Base-by-base conservation (phyloP, 92 coral and sea anemone genomes). In the Bergia sp. region DNA sequence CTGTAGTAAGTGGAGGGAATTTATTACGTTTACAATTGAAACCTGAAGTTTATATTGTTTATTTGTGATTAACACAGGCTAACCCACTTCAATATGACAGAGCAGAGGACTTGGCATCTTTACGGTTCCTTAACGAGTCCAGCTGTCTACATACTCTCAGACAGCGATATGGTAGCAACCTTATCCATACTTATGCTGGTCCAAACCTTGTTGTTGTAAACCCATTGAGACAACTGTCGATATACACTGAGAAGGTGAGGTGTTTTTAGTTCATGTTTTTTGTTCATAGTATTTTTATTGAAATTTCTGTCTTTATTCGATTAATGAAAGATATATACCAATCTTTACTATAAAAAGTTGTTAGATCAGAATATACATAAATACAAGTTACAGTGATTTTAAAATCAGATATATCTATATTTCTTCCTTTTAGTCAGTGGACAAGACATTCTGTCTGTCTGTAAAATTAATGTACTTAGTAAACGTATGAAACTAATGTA, bases 11-110 rank as follows among this genome's bases (percentile, higher is more conserved):
- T 47, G 66, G 29, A 23, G n/a, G 69, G 23, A 16, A 21, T 20
- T 61, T 1, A 61, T 61, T 3, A 20, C 69, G 20, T 3, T 55
- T 61, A 6, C 21, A 61, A 13, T 8, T 57, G 15, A 21, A 57
- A 57, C 9, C 73, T 66, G 37, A 12, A 66, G 73, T 61, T 23
- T 43, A 61, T 79, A 37, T 80, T 53, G 73, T 82, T 45, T 77
- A 57, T 65, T 79, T 55, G 41, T 80, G 23, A 3, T 37, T 12
- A 37, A 11, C 64, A 80, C 88, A 97, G 99, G 99, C 99, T 20
- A 97, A 97, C 57, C 99, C 99, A 64, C 99, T 98, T 29, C 95
- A 93, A 74, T 97, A 97, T 73, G 99, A 97, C 88, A 91, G 98
- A 83, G 96, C 99, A 40, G 99, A 97, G 61, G 99, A 97, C 88